These are phyloP conservation scores for Apotomis turbidana DNA, from an alignment of 2,888 invertebrate species.

Conservation along the genomic window DNA sequence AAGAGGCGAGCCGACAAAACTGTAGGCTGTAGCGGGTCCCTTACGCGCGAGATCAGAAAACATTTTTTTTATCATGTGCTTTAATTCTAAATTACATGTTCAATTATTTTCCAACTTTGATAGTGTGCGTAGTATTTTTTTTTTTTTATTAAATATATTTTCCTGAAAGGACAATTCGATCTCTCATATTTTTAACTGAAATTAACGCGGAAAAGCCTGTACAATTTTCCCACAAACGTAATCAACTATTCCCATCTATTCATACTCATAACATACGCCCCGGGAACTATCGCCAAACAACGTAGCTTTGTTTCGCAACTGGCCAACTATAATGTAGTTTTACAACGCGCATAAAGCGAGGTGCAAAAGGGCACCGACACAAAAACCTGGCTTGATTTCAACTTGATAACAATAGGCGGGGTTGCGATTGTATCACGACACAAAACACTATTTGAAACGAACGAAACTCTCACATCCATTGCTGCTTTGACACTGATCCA, in stretches of 20 bases:
- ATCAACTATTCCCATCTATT: constrained; percentile 25
- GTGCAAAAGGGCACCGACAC: constrained; percentile 60
- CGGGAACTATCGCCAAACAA: constrained; percentile 14
- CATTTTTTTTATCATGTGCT: too few species aligned
- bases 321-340: constrained; percentile 50
- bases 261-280: constrained; percentile 19
- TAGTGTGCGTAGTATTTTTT: too few species aligned
- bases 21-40: too few species aligned
- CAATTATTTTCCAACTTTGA: too few species aligned
- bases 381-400: constrained; percentile 72
- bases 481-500: neutral
- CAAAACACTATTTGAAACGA: neutral
- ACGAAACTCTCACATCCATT: neutral
- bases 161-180: neutral
- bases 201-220: neutral
- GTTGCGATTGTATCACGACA: constrained; percentile 40
- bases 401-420: constrained; percentile 70
- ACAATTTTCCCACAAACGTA: neutral
- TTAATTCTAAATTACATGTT: too few species aligned
- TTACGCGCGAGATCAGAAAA: too few species aligned
- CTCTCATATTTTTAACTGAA: neutral
- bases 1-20: too few species aligned
- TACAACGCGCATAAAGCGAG: constrained; percentile 50
- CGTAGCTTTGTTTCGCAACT: constrained; percentile 44
- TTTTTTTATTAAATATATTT: too few species aligned